phyloP scores from a whole-genome alignment of 1,140 invertebrate species.

The Drosophila sp. region DNA sequence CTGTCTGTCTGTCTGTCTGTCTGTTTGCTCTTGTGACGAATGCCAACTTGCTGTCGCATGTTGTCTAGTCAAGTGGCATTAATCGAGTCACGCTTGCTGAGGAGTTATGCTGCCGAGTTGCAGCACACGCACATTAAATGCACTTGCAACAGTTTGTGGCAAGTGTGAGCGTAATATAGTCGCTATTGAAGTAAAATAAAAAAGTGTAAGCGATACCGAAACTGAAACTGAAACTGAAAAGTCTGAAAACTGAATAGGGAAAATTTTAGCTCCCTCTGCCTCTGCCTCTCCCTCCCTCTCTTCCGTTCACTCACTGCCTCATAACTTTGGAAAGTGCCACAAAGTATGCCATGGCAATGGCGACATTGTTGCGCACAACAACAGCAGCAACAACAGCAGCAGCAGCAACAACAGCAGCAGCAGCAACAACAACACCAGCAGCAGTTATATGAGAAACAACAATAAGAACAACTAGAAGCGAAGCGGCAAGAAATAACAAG shows the following conservation, averaged over 20 bases:
- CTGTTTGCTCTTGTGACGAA: neutral
- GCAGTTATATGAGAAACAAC: slow-evolving; percentile 8
- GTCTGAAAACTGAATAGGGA: neutral
- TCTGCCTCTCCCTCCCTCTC: neutral
- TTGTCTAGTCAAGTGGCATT: slow-evolving; percentile 23
- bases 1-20: neutral
- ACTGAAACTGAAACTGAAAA: slow-evolving; percentile 35
- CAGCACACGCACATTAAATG: slow-evolving; percentile 1
- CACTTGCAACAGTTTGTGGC: slow-evolving; percentile 28
- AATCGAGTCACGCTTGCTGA: slow-evolving; percentile 2
- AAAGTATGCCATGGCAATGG: slow-evolving; percentile 78
- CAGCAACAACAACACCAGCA: slow-evolving; percentile 21
- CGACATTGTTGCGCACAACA: slow-evolving; percentile 71
- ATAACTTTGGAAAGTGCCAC: slow-evolving; percentile 70
- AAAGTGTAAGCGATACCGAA: slow-evolving; percentile 39
- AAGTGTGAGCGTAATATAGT: slow-evolving; percentile 13
- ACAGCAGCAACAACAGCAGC: slow-evolving; percentile 1
- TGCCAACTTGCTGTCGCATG: slow-evolving; percentile 2
- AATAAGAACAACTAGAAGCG: neutral
- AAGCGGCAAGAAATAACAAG: slow-evolving; percentile 27
- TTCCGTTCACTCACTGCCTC: slow-evolving; percentile 5
- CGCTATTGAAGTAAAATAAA: slow-evolving; percentile 17
- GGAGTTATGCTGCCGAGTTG: no score
- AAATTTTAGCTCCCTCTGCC: neutral
- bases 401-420: slow-evolving; percentile 7